These are phyloP conservation scores for Tinea pellionella DNA, from an alignment of 2,888 invertebrate genomes.

Conservation along the genomic window DNA sequence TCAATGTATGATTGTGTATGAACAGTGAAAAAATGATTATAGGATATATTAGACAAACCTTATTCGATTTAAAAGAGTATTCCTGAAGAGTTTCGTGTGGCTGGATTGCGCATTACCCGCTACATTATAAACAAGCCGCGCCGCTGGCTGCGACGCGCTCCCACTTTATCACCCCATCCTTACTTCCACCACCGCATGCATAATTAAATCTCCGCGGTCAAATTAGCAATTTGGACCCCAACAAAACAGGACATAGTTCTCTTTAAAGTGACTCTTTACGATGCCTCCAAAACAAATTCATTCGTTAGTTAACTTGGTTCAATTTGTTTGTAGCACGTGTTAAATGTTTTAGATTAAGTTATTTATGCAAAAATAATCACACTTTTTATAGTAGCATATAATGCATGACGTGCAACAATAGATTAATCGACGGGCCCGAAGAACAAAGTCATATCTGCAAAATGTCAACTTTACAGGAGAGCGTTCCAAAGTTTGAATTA, in stretches of 20 bases:
- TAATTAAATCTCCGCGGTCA: slow-evolving; percentile 68
- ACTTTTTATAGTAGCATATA: too few species aligned
- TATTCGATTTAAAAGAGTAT: not conserved
- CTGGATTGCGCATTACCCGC: slow-evolving; percentile 59
- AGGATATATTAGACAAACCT: too few species aligned
- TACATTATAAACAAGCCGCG: slow-evolving; percentile 61
- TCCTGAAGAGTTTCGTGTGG: slow-evolving; percentile 19
- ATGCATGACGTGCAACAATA: too few species aligned
- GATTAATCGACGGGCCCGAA: too few species aligned
- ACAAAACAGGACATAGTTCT: slow-evolving; percentile 60
- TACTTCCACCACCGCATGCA: slow-evolving; percentile 37
- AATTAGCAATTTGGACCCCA: slow-evolving; percentile 63
- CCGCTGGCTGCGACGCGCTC: slow-evolving; percentile 38
- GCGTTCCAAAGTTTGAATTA: too few species aligned
- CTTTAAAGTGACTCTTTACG: slow-evolving; percentile 56
- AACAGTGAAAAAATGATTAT: too few species aligned
- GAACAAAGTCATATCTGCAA: too few species aligned
- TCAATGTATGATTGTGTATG: too few species aligned
- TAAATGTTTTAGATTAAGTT: not conserved
- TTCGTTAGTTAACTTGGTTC: slow-evolving; percentile 38
- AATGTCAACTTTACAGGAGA: too few species aligned
- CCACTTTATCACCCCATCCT: slow-evolving; percentile 49
- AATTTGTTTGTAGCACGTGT: slow-evolving; percentile 27
- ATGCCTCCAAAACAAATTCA: slow-evolving; percentile 28
- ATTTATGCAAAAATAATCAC: not conserved